Percentiles rank a stretch among this genome's conserved stretches.
phyloP scores from a whole-genome alignment of 2,888 invertebrate genomes.

The Drosophila gaucha region DNA sequence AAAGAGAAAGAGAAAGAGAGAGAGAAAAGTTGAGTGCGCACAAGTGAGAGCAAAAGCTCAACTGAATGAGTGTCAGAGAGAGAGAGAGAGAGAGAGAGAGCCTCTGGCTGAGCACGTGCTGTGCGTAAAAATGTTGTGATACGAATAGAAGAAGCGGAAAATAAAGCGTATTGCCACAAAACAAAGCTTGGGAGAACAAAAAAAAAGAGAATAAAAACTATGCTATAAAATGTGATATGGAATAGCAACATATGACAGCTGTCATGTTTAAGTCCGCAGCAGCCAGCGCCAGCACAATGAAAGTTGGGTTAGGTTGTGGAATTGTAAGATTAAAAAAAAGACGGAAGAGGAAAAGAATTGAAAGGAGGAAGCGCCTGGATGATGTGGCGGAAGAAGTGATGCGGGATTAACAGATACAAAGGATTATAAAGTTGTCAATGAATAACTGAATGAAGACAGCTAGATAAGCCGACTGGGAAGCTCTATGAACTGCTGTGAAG shows the following conservation, averaged over 20 bases:
- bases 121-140: slow-evolving; percentile 50
- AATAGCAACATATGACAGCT: slow-evolving; percentile 75
- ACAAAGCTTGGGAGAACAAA: slow-evolving; percentile 48
- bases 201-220: slow-evolving; percentile 22
- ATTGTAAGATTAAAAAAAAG: slow-evolving; percentile 58
- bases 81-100: background rate
- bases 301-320: slow-evolving; percentile 76
- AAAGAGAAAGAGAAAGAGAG: slow-evolving; percentile 25
- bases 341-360: background rate
- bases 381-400: slow-evolving; percentile 44
- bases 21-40: slow-evolving; percentile 1
- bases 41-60: background rate
- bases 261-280: slow-evolving; percentile 68
- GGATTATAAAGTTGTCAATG: slow-evolving; percentile 74
- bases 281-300: slow-evolving; percentile 51
- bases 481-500: background rate
- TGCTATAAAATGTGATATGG: slow-evolving; percentile 54
- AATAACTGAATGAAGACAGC: slow-evolving; percentile 52
- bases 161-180: slow-evolving; percentile 52
- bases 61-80: background rate
- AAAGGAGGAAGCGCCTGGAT: slow-evolving; percentile 31
- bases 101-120: slow-evolving; percentile 55
- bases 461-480: slow-evolving; percentile 36
- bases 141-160: slow-evolving; percentile 26
- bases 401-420: slow-evolving; percentile 65